Percentiles rank a stretch among this genome's conserved stretches.
phyloP scores from a whole-genome alignment of 2,888 invertebrate species.

The Ptychoptera albimana region DNA sequence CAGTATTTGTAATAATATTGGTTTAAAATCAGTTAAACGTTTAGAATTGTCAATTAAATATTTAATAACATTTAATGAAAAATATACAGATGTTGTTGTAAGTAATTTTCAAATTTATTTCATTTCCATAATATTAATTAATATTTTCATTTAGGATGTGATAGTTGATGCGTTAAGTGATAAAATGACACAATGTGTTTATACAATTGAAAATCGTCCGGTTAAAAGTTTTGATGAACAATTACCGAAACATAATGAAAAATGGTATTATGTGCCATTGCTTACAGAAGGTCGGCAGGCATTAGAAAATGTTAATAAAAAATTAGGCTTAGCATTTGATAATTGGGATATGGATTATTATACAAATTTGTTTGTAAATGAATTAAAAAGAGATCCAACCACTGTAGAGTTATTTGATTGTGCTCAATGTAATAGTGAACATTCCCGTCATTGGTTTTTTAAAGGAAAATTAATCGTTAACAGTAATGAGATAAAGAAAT shows the following conservation, averaged over 20 bases:
- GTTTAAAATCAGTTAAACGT: constrained; percentile 54
- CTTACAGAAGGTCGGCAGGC: constrained; percentile 58
- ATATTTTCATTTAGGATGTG: neutral
- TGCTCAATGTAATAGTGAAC: constrained; percentile 96
- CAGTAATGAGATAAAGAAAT: constrained; percentile 54
- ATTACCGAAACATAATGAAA: constrained; percentile 47
- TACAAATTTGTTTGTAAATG: constrained; percentile 65
- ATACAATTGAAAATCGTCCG: constrained; percentile 47
- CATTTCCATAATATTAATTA: too few relatives aligned
- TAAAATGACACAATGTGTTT: constrained; percentile 85
- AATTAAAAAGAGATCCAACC: constrained; percentile 81
- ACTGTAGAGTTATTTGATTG: constrained; percentile 96
- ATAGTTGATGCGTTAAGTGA: constrained; percentile 56
- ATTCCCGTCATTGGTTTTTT: constrained; percentile 98
- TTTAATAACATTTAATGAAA: constrained; percentile 36
- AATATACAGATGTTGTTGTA: constrained; percentile 24
- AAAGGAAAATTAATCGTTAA: constrained; percentile 79
- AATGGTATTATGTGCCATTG: constrained; percentile 76
- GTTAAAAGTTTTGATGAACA: constrained; percentile 50
- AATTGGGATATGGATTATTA: constrained; percentile 86
- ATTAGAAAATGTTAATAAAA: constrained; percentile 61
- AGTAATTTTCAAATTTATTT: constrained; percentile 13
- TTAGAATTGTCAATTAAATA: constrained; percentile 74
- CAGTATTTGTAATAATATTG: constrained; percentile 78
- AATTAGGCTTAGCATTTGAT: constrained; percentile 81